Percentiles rank a stretch among this genome's conserved stretches.
phyloP scores from a whole-genome alignment of 2,888 invertebrate genomes.

The Rapana venosa region DNA sequence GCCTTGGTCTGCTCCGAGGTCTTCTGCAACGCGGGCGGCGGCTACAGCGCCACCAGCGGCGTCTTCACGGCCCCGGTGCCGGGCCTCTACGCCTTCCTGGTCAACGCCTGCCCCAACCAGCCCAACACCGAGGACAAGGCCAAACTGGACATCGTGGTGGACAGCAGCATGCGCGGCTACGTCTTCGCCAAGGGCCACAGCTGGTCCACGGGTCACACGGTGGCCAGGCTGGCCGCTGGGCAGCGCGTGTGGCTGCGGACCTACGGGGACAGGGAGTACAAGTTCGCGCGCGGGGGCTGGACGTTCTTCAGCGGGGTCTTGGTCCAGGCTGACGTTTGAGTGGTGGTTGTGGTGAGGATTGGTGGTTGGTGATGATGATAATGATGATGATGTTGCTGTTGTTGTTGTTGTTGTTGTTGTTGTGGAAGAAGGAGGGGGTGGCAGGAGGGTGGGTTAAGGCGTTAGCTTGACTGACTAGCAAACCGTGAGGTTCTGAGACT shows the following conservation, averaged over 20 bases:
- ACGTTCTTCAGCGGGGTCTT: background rate
- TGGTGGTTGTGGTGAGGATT: no score
- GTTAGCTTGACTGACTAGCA: no score
- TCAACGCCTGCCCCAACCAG: background rate
- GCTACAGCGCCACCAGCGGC: background rate
- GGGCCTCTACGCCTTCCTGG: background rate
- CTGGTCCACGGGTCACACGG: background rate
- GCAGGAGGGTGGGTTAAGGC: no score
- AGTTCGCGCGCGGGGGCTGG: background rate
- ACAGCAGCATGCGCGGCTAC: background rate
- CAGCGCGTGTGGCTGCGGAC: constrained; percentile 18
- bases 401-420: no score
- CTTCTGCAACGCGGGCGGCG: background rate
- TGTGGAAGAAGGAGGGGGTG: no score
- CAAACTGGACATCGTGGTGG: background rate
- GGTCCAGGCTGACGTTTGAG: background rate
- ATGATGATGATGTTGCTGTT: no score
- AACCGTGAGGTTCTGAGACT: no score
- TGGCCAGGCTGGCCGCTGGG: background rate
- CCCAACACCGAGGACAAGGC: background rate
- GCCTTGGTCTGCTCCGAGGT: background rate
- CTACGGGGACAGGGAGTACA: background rate
- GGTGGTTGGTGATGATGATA: no score
- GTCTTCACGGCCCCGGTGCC: constrained; percentile 12
- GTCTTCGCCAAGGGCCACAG: background rate